These are phyloP conservation scores for Pandemis heparana DNA, from an alignment of 2,888 invertebrate genomes.

Conservation along the genomic window DNA sequence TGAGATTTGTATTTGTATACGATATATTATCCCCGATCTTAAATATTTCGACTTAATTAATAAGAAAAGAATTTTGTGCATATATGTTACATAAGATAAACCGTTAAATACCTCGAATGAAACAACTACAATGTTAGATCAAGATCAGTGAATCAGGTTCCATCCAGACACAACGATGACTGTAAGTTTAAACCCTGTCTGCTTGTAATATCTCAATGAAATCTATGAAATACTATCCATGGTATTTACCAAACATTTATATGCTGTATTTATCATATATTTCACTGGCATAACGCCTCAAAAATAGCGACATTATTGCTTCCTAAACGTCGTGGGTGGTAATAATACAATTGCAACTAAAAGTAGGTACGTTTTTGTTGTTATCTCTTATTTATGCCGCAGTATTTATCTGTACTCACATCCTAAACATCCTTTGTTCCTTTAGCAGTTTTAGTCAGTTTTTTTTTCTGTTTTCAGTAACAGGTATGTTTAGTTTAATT, in stretches of 20 bases:
- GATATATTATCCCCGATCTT: conserved; percentile 12
- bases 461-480: not conserved
- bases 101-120: not conserved
- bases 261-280: not conserved
- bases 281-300: not conserved
- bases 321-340: not conserved
- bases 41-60: not conserved
- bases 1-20: not conserved
- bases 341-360: not conserved
- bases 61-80: not conserved
- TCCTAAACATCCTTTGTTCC: conserved; percentile 25
- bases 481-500: conserved; percentile 27
- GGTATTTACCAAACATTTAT: not conserved
- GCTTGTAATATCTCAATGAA: not conserved
- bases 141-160: conserved; percentile 16
- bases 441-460: conserved; percentile 14
- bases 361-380: conserved; percentile 1
- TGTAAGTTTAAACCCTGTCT: conserved; percentile 28
- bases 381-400: conserved; percentile 4
- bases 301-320: not conserved
- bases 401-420: conserved; percentile 9
- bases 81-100: not conserved
- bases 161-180: conserved; percentile 25
- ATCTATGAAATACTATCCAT: not conserved
- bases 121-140: not conserved